Conservation (phyloP, 2,113 vertebrate genomes). For the Corvus cornix region DNA sequence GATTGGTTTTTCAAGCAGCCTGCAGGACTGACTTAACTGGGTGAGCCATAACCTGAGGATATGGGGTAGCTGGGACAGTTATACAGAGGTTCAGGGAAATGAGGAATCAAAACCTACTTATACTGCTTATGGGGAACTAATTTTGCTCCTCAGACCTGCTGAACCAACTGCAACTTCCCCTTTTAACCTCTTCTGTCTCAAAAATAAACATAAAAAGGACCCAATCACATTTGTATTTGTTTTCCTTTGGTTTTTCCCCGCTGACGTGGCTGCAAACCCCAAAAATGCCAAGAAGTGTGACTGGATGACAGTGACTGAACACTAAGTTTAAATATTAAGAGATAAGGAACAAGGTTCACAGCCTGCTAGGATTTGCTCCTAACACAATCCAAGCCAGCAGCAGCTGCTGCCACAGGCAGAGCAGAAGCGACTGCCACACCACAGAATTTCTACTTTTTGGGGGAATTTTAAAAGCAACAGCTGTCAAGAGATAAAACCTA, state of each 20-base stretch:
- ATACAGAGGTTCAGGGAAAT: background rate
- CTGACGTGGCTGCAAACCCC: background rate
- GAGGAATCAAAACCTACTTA: background rate
- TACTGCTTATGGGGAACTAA: accelerated
- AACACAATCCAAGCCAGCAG: background rate
- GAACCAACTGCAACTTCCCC: background rate
- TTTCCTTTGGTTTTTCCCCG: background rate
- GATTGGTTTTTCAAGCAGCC: background rate
- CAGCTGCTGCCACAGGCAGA: background rate
- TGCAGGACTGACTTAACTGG: too few species aligned
- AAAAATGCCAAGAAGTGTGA: background rate
- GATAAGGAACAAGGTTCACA: slow-evolving; percentile 14
- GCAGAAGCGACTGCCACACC: background rate
- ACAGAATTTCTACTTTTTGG: background rate
- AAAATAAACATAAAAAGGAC: background rate
- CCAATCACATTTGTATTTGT: background rate
- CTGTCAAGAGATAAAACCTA: background rate
- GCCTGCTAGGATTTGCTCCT: background rate
- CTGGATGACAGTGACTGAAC: background rate
- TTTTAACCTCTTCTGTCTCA: background rate
- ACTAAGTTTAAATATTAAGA: background rate
- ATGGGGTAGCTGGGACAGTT: background rate
- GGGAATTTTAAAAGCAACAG: background rate
- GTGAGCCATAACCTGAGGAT: background rate
- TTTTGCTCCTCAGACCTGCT: background rate